Base-by-base conservation (phyloP, 2,888 invertebrate genomes). In the Meiosimyza decipiens region DNA sequence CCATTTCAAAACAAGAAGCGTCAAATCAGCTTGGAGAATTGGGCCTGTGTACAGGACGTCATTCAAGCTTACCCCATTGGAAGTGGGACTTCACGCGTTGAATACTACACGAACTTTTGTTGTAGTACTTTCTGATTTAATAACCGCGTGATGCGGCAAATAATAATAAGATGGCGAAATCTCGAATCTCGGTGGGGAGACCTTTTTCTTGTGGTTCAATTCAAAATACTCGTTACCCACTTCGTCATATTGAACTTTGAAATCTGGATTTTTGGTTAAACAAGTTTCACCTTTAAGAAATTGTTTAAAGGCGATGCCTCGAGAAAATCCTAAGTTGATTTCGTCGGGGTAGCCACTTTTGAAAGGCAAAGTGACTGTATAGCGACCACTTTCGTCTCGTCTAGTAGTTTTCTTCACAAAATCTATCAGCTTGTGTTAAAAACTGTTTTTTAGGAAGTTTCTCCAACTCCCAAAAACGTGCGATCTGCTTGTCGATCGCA, bases 21-120 rank as follows among this genome's bases (percentile, higher is more conserved):
- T 54, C 3, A 65, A 49, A 12, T 74, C 59, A 12, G 18, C 16
- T 51, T 72, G 62, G 6, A 74, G 57, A 12, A 71, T 16, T 9
- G 62, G 66, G 6, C 72, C 70, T 13, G 52, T 54, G 16, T 75
- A 55, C 11, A 75, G 49, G 2, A 16, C 33, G 22, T 40, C 33
- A 33, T 66, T 55, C 1, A 66, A 13, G 40, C 47, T 52, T 1
- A 16, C 22, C 1, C 77, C 73, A 6, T 72, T 74, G 6, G 55
- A 51, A 7, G 75, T 68, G 7, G 68, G 71, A 11, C 69, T 52
- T 0, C 76, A 78, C 0, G 77, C 77, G 40, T 78, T 75, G 50
- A 80, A 78, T 1, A 77, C 77, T 2, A 78, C 74, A 12, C 3
- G 75, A 77, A 1, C 75, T 72, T 15, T 71, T 72, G 28, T 73